Evolutionary conservation across 1,140 invertebrate species (phyloP), one percentile per base, ranked within the genome.

Genomic region (Pararge aegeria): DNA sequence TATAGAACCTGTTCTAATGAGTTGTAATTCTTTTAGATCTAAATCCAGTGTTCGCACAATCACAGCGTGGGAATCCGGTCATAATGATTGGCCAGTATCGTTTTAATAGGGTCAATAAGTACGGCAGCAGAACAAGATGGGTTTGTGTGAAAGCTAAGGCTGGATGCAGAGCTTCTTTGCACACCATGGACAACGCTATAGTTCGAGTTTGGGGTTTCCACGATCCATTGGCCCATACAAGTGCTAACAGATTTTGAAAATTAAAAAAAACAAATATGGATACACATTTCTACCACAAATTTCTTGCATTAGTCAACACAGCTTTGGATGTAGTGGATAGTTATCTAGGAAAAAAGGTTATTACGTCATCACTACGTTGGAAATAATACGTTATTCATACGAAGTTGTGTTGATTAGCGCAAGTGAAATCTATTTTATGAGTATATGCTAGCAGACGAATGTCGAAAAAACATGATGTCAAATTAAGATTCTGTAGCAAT

Each of bases 61-160:
- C 87, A 7, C 83, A 88, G 59, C 73, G 85, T 12, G 87, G 87
- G 1, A 89, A 89, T 42, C 84, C 85, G 7, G 82, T 89, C n/a
- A 88, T 89, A 6, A 88, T 87, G 85, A 87, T 89, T 40, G 85
- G 83, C 12, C 80, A 82, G 54, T 89, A 88, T 55, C 79, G 85
- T 1, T 89, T 89, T 53, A 87, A 88, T 59, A 78, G 84, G 24
- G 84, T 87, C 5, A 87, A 87, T 37, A 87, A 87, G 24, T 82
- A 84, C 40, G 83, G 83, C 7, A 82, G 77, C 50, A 65, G 81
- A 15, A 88, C 71, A 5, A 72, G 87, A 73, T 90, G 87, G 87
- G 83, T 88, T 13, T 90, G 87, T 64, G 85, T 88, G 1, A 90
- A 87, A 58, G 83, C 83, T 0, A 89, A 89, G 24, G 78, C 78